Evolutionary conservation across 2,113 vertebrate species (phyloP), one percentile per base, ranked within the genome.

Genomic region (Upupa epops): DNA sequence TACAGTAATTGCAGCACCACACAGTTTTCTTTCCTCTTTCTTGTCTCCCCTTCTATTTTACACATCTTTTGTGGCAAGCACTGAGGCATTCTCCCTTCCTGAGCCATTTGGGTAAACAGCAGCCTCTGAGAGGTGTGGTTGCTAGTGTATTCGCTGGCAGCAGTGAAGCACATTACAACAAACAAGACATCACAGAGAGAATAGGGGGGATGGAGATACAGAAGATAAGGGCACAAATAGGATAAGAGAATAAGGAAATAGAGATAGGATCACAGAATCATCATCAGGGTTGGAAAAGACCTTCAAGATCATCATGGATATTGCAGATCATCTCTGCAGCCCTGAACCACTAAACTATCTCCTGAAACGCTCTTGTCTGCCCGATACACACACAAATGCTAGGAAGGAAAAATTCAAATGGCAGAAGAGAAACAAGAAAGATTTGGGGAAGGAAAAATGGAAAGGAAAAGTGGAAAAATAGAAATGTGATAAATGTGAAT

Each of bases 11-110:
- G 46, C 71, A 91, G 68, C 48, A 86, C 60, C 13, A 5, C 52
- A 46, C 24, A 52, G 48, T 77, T 91, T 92, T 77, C 68, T 91
- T 80, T 77, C 48, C 75, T 89, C 37, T 85, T 89, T 91, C 42
- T 79, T n/a, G 26, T 83, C 64, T 89, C 51, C 42, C 19, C 8
- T 70, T 83, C 48, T 78, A 51, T 88, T 86, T 90, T 77, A 88
- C 64, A 51, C 17, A 5, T 59, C 58, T 91, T 71, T 75, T 81
- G 45, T 49, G 86, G 42, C 36, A 68, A 56, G 14, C 11, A 17
- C 15, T 65, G 24, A 58, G 56, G 31, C 59, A 25, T 77, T 76
- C 25, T 59, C 24, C 29, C 55, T 95, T 89, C 54, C 59, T 64
- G 58, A 89, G 14, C 65, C 45, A 34, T 78, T 91, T 83, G 28